Percentiles rank a stretch among this genome's conserved stretches.
Evolutionary conservation across 1,140 invertebrate genomes (phyloP).

Genomic region (Sycophila sp.): DNA sequence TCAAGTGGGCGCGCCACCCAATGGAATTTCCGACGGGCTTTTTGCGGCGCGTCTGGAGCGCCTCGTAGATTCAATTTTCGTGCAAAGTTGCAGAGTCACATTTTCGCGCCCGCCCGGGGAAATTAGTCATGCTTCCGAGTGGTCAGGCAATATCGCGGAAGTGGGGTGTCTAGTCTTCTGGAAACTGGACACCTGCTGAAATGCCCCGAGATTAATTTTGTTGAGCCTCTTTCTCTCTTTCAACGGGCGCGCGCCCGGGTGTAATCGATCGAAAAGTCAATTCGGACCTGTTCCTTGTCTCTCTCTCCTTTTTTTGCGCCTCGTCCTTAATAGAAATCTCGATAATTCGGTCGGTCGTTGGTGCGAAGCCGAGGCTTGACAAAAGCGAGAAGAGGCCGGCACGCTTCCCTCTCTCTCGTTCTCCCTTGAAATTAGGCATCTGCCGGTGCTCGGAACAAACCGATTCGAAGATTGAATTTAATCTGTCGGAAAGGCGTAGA

Average conservation of each 20-base stretch:
- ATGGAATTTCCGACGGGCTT: not conserved
- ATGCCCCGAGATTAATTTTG: conserved; percentile 45
- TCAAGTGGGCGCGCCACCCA: not conserved
- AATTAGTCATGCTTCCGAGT: conserved; percentile 34
- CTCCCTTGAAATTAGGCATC: conserved; percentile 37
- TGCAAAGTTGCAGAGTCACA: conserved; percentile 35
- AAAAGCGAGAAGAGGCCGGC: conserved; percentile 2
- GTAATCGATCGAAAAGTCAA: conserved; percentile 44
- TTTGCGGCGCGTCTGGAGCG: not conserved
- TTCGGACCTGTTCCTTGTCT: conserved; percentile 14
- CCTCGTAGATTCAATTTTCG: conserved; percentile 22
- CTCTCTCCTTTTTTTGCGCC: not conserved
- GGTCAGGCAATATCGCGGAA: conserved; percentile 19
- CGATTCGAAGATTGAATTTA: conserved; percentile 52
- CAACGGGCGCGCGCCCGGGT: conserved; percentile 1
- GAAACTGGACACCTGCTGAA: conserved; percentile 56
- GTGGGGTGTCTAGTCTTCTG: conserved; percentile 46
- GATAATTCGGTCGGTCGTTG: not conserved
- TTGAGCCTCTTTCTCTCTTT: conserved; percentile 26
- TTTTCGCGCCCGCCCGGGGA: not conserved
- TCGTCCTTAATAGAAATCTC: conserved; percentile 21
- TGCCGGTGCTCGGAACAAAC: conserved; percentile 37
- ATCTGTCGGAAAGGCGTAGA: conserved; percentile 54
- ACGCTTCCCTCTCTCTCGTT: too few species aligned
- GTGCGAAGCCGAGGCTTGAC: not conserved